Conservation (phyloP, 2,888 invertebrate genomes). For the Bombylius major region DNA sequence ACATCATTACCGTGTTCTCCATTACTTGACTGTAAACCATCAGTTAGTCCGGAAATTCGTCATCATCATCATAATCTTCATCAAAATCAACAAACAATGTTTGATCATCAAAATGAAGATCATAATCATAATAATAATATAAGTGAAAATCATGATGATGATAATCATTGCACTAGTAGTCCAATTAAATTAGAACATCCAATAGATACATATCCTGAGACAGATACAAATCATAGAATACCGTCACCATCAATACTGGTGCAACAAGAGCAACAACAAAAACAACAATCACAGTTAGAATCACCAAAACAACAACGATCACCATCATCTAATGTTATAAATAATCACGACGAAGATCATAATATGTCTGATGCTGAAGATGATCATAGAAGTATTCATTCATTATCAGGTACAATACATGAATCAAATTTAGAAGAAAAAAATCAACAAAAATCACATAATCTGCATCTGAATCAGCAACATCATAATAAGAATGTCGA, state of each 20-base stretch:
- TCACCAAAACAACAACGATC: not conserved
- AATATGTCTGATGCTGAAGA: slow-evolving; percentile 12
- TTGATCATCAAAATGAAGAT: slow-evolving; percentile 8
- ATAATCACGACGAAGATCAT: slow-evolving; percentile 3
- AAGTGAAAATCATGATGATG: slow-evolving; percentile 4
- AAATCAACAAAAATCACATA: not conserved
- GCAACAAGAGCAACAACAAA: not conserved
- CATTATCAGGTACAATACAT: not conserved
- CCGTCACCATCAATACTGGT: not conserved
- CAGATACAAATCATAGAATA: slow-evolving; percentile 4
- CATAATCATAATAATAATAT: slow-evolving; percentile 13
- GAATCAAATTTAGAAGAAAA: not conserved
- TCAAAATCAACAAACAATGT: not conserved
- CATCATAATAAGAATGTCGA: not conserved
- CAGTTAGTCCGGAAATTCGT: slow-evolving; percentile 7
- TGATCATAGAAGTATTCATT: slow-evolving; percentile 1
- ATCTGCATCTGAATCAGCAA: not conserved
- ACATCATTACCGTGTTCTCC: slow-evolving; percentile 27
- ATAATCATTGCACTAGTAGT: not conserved
- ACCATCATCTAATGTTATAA: not conserved
- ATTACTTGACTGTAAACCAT: slow-evolving; percentile 10
- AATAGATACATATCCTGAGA: slow-evolving; percentile 10
- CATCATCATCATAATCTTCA: too few relatives aligned
- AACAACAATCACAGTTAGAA: not conserved
- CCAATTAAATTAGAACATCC: slow-evolving; percentile 5